Base-by-base conservation (phyloP, 2,113 vertebrate species). In the Lethenteron reissneri region DNA sequence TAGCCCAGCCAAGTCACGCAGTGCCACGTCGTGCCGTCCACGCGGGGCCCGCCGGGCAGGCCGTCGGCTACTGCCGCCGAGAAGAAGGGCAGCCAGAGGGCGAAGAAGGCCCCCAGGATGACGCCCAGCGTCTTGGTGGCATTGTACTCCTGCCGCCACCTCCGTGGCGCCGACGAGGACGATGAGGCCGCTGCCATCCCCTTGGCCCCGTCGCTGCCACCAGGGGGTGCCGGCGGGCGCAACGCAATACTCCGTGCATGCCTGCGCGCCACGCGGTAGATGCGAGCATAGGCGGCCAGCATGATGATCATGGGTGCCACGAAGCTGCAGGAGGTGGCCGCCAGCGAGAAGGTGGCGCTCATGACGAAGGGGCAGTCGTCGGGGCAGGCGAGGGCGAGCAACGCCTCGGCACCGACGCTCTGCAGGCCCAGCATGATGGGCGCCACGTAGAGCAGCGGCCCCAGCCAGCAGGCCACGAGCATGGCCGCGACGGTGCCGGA, bases 21-120 rank as follows among this genome's bases (percentile, higher is more conserved):
- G 0, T 81, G 85, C 94, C 94, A 99, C 78, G 97, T 76, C 1
- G 80, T 81, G 76, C 85, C 85, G 70, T 79, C 75, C 60, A 85
- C 82, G 75, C 85, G 85, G 17, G 84, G 84, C 41, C 41, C 41
- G 41, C 41, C 41, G 6, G 41, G 41, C 41, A 41, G 41, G 41
- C 92, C 92, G 78, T 99, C 94, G 82, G 95, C 87, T 58, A 99
- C 80, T 17, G 96, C 97, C 74, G 91, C 97, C 79, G 97, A 72
- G 58, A 99, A 99, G 81, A 99, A 99, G 0, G 94, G 92, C 1
- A 90, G 90, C 94, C 94, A 99, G 81, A 92, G 97, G 68, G 97
- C 84, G 81, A 92, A 99, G 83, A 99, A 99, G 76, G 92, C 97
- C 1, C 94, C 94, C 94, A 99, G 97, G 73, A 99, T 97, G 79